phyloP scores from a whole-genome alignment of 2,113 vertebrate genomes.

The Corythoichthys haematopterus region DNA sequence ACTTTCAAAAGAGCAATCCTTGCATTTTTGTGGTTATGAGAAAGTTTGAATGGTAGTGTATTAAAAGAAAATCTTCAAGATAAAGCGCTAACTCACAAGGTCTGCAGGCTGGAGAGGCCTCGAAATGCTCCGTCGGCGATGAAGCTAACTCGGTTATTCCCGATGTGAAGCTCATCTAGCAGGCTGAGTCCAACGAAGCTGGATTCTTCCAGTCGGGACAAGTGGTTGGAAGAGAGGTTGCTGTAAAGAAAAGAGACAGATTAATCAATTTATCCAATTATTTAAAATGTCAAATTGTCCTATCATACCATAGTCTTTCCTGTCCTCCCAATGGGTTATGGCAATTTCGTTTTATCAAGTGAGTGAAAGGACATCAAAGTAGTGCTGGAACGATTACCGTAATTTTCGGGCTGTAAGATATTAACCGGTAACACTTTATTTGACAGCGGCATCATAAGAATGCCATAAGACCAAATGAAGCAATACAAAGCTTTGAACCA shows the following conservation, averaged over 20 bases:
- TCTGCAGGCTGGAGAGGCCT: constrained; percentile 85
- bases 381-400: too few relatives aligned
- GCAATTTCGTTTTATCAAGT: background rate
- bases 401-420: too few relatives aligned
- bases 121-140: constrained; percentile 93
- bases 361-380: background rate
- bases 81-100: constrained; percentile 73
- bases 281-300: background rate
- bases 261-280: background rate
- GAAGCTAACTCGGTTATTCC: constrained; percentile 90
- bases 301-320: too few relatives aligned
- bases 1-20: background rate
- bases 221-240: constrained; percentile 85
- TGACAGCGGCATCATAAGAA: too few relatives aligned
- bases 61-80: background rate
- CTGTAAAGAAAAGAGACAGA: constrained; percentile 57
- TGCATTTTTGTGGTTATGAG: background rate
- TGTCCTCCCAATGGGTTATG: too few relatives aligned
- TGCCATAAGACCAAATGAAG: too few relatives aligned
- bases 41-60: background rate
- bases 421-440: too few relatives aligned
- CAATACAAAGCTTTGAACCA: too few relatives aligned
- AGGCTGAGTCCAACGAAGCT: constrained; percentile 86
- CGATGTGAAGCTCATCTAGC: constrained; percentile 81
- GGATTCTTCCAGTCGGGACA: constrained; percentile 88